Evolutionary conservation across 2,888 invertebrate species (phyloP).

Genomic region (Chrysina gloriosa): DNA sequence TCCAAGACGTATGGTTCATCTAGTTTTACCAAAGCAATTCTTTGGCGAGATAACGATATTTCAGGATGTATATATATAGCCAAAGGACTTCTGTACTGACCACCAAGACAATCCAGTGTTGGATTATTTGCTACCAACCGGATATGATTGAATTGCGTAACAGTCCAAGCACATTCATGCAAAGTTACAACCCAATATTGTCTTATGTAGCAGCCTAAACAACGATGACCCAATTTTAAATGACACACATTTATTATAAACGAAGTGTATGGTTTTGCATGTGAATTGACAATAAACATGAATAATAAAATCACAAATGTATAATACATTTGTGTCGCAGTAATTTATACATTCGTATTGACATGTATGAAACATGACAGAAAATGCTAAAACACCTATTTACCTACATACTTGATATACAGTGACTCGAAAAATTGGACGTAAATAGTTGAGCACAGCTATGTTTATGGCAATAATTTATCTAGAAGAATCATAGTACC

Average conservation of each 20-base stretch:
- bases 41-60: not conserved
- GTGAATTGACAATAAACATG: too few species aligned
- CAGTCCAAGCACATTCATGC: constrained; percentile 17
- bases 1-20: not conserved
- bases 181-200: not conserved
- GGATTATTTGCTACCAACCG: constrained; percentile 16
- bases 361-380: too few species aligned
- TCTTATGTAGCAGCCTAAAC: constrained; percentile 16
- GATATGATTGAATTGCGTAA: not conserved
- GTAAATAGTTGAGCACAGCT: too few species aligned
- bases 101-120: not conserved
- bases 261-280: not conserved
- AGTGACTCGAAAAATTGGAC: too few species aligned
- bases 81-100: not conserved
- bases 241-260: constrained; percentile 25
- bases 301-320: too few species aligned
- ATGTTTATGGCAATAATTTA: too few species aligned
- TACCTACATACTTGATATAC: too few species aligned
- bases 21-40: not conserved
- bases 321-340: too few species aligned
- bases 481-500: too few species aligned
- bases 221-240: constrained; percentile 5
- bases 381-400: too few species aligned
- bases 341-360: too few species aligned
- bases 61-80: constrained; percentile 1